These are phyloP conservation scores for Batillaria attramentaria DNA, from an alignment of 1,140 invertebrate species.

Conservation along the genomic window DNA sequence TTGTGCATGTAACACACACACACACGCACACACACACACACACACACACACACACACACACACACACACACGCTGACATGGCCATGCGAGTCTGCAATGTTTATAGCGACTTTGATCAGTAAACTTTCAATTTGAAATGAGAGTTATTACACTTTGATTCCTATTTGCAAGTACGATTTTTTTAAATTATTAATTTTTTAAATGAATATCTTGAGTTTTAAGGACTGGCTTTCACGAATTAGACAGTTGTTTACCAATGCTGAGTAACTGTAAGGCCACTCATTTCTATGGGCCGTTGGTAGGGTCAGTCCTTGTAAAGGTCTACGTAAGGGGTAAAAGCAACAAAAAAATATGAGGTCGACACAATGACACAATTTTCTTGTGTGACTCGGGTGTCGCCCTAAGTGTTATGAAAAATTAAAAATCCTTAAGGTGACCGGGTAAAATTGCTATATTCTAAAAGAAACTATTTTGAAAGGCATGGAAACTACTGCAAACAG, in stretches of 20 bases:
- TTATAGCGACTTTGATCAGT: neutral
- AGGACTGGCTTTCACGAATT: neutral
- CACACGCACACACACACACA: neutral
- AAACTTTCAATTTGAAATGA: neutral
- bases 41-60: constrained; percentile 2
- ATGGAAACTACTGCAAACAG: too few relatives aligned
- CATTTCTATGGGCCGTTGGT: neutral
- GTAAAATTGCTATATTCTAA: too few relatives aligned
- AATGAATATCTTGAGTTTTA: neutral
- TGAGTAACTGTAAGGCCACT: neutral
- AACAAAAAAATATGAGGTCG: too few relatives aligned
- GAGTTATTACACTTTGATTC: neutral
- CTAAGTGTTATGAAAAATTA: too few relatives aligned
- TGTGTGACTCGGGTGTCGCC: too few relatives aligned
- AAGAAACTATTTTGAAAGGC: too few relatives aligned
- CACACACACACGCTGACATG: neutral
- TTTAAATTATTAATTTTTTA: neutral
- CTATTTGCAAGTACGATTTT: neutral
- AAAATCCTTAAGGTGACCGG: too few relatives aligned
- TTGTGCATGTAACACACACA: neutral
- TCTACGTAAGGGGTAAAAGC: too few relatives aligned
- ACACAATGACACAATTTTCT: too few relatives aligned
- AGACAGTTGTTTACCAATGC: neutral
- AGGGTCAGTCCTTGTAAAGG: neutral
- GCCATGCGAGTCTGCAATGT: neutral